phyloP scores from a whole-genome alignment of 2,888 invertebrate genomes.

The Eupithecia vulgata region DNA sequence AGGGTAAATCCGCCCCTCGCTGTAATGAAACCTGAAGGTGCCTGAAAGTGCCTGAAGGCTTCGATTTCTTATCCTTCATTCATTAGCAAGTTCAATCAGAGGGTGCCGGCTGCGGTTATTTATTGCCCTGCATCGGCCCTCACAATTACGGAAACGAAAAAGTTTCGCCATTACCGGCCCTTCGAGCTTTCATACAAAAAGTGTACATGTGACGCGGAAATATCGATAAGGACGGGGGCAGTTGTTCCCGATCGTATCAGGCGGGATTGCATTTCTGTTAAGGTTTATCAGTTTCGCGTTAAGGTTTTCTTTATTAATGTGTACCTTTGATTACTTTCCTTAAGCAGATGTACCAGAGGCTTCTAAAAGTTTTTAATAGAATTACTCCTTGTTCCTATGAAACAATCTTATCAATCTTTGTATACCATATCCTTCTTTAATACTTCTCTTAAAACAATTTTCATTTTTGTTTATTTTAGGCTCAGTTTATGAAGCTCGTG shows the following conservation, averaged over 20 bases:
- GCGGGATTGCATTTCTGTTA: constrained; percentile 35
- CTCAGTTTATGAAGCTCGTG: background rate
- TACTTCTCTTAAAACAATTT: too few species aligned
- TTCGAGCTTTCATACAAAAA: constrained; percentile 76
- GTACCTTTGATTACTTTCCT: background rate
- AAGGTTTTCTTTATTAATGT: constrained; percentile 12
- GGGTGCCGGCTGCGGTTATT: constrained; percentile 79
- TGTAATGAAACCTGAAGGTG: constrained; percentile 50
- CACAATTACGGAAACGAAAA: constrained; percentile 82
- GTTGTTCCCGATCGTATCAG: constrained; percentile 65
- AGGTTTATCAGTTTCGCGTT: constrained; percentile 20
- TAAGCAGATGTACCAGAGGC: background rate
- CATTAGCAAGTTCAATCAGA: constrained; percentile 84
- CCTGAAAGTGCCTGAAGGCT: constrained; percentile 47
- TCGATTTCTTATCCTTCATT: constrained; percentile 81
- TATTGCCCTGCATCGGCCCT: constrained; percentile 80
- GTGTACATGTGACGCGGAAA: constrained; percentile 72
- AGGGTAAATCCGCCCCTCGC: constrained; percentile 59
- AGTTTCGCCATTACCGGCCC: constrained; percentile 80
- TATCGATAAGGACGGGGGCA: constrained; percentile 56
- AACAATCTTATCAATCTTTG: background rate
- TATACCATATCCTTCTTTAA: background rate
- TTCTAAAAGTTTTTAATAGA: background rate
- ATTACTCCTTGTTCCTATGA: background rate
- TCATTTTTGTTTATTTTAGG: too few species aligned